Evolutionary conservation across 2,113 vertebrate species (phyloP).

Genomic region (Connochaetes taurinus): DNA sequence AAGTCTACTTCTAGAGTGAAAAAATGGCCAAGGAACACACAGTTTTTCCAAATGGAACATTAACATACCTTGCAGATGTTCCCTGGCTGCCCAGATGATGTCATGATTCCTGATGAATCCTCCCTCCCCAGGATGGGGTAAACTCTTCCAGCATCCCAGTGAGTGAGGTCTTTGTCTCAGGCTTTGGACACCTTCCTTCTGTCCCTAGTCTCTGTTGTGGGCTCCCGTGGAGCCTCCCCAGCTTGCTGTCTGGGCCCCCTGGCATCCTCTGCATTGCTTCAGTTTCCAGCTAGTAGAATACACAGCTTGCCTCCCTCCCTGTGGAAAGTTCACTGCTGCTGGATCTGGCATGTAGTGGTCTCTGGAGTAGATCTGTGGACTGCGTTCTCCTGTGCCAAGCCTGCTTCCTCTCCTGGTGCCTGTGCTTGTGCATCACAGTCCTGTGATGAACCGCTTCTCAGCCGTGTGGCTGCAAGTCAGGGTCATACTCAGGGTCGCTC

Average conservation of each 20-base stretch:
- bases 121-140: background rate
- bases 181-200: background rate
- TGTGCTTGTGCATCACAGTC: background rate
- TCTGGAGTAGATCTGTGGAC: fast-evolving
- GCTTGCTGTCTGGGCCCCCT: background rate
- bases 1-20: background rate
- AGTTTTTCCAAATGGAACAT: background rate
- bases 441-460: background rate
- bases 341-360: fast-evolving
- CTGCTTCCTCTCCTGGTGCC: background rate
- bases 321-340: background rate
- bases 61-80: background rate
- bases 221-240: fast-evolving
- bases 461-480: background rate
- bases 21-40: background rate
- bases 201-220: background rate
- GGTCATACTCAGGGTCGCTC: background rate
- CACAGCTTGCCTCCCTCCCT: background rate
- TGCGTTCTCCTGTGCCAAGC: background rate
- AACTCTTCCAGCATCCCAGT: background rate
- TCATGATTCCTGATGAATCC: background rate
- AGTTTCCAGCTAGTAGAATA: background rate
- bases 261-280: background rate
- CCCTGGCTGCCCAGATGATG: background rate
- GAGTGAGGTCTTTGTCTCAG: background rate